These are phyloP conservation scores for Leguminivora glycinivorella DNA, from an alignment of 1,140 invertebrate species.

Conservation along the genomic window DNA sequence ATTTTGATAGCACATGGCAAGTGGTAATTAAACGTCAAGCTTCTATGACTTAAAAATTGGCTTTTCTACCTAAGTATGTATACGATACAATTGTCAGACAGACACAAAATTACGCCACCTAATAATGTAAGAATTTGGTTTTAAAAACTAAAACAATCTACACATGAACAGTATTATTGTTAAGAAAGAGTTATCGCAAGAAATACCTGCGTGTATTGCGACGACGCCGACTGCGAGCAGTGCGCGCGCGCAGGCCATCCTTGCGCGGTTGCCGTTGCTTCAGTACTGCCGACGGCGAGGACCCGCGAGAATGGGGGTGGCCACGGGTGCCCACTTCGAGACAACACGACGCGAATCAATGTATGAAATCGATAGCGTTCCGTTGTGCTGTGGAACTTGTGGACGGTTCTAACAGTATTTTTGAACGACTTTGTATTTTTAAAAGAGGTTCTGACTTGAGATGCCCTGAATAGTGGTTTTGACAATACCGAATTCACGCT, in stretches of 20 bases:
- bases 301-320: background rate
- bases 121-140: no score
- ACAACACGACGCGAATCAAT: background rate
- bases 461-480: no score
- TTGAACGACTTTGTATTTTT: background rate
- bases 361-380: background rate
- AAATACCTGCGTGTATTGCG: constrained; percentile 25
- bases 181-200: constrained; percentile 3
- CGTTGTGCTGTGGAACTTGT: background rate
- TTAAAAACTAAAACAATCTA: no score
- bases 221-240: constrained; percentile 29
- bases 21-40: no score
- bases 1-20: no score
- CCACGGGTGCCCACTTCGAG: background rate
- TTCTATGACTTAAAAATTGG: no score
- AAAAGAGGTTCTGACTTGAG: no score
- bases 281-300: background rate
- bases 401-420: constrained; percentile 1
- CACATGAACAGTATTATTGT: background rate
- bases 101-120: no score
- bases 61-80: no score
- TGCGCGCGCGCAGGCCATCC: constrained; percentile 45
- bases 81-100: no score
- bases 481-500: no score
- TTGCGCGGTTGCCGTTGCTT: constrained; percentile 31